These are phyloP conservation scores for Mesoligia furuncula DNA, from an alignment of 2,888 invertebrate species.

Conservation along the genomic window DNA sequence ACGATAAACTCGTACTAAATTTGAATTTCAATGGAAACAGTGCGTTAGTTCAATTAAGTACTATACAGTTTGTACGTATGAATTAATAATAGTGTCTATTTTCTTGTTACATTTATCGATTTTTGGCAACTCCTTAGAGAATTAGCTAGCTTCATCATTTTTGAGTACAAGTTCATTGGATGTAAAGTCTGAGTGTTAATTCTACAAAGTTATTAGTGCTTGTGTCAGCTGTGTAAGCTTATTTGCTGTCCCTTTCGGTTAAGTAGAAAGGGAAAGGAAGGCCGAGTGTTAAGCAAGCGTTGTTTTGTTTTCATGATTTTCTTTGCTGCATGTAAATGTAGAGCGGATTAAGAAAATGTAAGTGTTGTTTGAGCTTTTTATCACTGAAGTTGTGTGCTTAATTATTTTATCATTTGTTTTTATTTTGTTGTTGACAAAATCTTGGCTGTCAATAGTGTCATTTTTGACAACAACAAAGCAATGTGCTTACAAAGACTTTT, in stretches of 20 bases:
- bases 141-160: constrained; percentile 73
- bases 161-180: constrained; percentile 71
- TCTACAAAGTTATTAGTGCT: constrained; percentile 87
- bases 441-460: constrained; percentile 14
- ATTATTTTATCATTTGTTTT: constrained; percentile 29
- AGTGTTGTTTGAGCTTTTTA: constrained; percentile 72
- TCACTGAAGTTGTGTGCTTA: constrained; percentile 33
- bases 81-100: constrained; percentile 68
- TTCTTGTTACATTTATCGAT: constrained; percentile 70
- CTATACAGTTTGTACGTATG: constrained; percentile 69
- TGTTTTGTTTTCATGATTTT: constrained; percentile 87
- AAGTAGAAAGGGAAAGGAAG: constrained; percentile 86
- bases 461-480: constrained; percentile 39
- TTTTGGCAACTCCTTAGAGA: constrained; percentile 69
- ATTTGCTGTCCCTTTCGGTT: constrained; percentile 82
- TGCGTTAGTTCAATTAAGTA: constrained; percentile 72
- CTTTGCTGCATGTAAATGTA: constrained; percentile 78
- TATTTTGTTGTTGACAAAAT: constrained; percentile 1
- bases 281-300: constrained; percentile 78
- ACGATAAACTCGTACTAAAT: constrained; percentile 79
- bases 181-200: constrained; percentile 78
- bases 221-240: constrained; percentile 85
- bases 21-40: constrained; percentile 74
- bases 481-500: constrained; percentile 4
- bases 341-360: constrained; percentile 84